Conservation (phyloP, 2,113 vertebrate species). For the Syngnathus typhle region DNA sequence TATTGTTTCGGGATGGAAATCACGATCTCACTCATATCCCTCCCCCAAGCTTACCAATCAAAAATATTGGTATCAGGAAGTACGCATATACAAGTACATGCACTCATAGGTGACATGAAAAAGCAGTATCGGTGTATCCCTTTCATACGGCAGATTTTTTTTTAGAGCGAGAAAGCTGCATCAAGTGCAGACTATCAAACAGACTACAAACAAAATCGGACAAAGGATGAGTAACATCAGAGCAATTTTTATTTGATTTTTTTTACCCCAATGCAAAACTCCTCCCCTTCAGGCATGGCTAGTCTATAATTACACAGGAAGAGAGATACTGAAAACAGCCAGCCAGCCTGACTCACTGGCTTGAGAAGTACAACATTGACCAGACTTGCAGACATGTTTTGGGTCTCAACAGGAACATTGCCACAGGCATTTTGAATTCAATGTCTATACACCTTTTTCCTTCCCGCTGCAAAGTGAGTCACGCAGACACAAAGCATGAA, state of each 20-base stretch:
- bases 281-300: constrained; percentile 60
- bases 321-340: constrained; percentile 67
- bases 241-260: constrained; percentile 49
- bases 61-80: too few species aligned
- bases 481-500: constrained; percentile 65
- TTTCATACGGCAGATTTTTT: neutral
- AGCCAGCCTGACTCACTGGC: constrained; percentile 67
- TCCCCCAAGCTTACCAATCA: too few species aligned
- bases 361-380: constrained; percentile 52
- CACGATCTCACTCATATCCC: too few species aligned
- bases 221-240: constrained; percentile 62
- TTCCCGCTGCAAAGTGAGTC: constrained; percentile 61
- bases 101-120: neutral
- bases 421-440: constrained; percentile 50
- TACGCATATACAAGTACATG: too few species aligned
- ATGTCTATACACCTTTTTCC: constrained; percentile 53
- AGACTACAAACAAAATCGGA: constrained; percentile 32
- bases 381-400: constrained; percentile 53
- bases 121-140: neutral
- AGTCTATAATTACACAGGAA: constrained; percentile 73
- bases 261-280: constrained; percentile 51
- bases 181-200: constrained; percentile 24
- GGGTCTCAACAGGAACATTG: constrained; percentile 51
- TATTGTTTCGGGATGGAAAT: too few species aligned
- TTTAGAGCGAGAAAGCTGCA: constrained; percentile 7